phyloP scores from a whole-genome alignment of 2,888 invertebrate genomes.

The Cryptus armator region DNA sequence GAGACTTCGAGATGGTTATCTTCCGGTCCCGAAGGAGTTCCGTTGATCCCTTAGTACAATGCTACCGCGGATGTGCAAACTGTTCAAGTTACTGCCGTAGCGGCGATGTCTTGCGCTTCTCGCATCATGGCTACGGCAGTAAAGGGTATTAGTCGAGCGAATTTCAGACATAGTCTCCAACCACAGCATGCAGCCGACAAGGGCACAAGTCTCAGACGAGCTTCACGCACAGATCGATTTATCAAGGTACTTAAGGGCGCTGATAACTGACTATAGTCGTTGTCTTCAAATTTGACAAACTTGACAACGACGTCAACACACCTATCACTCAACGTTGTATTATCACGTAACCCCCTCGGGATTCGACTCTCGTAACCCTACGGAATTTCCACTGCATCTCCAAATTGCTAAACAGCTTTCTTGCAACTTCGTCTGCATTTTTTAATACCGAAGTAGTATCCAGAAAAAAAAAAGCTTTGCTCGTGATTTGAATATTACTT shows the following conservation, averaged over 20 bases:
- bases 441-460: neutral
- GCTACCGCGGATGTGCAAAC: conserved; percentile 4
- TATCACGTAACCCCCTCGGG: conserved; percentile 35
- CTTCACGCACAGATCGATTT: conserved; percentile 43
- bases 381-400: conserved; percentile 27
- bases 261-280: conserved; percentile 43
- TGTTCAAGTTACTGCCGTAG: conserved; percentile 1
- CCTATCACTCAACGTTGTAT: conserved; percentile 30
- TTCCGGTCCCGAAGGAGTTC: neutral
- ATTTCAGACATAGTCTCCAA: conserved; percentile 9
- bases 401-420: too few relatives aligned
- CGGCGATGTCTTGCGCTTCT: neutral
- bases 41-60: neutral
- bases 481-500: too few relatives aligned
- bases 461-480: too few relatives aligned
- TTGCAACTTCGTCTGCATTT: too few relatives aligned
- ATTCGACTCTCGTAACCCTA: conserved; percentile 13
- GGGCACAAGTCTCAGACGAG: neutral
- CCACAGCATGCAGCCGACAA: conserved; percentile 9
- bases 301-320: conserved; percentile 32
- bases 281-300: conserved; percentile 43
- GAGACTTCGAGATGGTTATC: conserved; percentile 23
- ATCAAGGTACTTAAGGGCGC: conserved; percentile 42
- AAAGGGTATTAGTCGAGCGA: conserved; percentile 8
- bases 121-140: neutral